These are phyloP conservation scores for Agrenia bidenticulata DNA, from an alignment of 2,888 invertebrate genomes.

Conservation along the genomic window DNA sequence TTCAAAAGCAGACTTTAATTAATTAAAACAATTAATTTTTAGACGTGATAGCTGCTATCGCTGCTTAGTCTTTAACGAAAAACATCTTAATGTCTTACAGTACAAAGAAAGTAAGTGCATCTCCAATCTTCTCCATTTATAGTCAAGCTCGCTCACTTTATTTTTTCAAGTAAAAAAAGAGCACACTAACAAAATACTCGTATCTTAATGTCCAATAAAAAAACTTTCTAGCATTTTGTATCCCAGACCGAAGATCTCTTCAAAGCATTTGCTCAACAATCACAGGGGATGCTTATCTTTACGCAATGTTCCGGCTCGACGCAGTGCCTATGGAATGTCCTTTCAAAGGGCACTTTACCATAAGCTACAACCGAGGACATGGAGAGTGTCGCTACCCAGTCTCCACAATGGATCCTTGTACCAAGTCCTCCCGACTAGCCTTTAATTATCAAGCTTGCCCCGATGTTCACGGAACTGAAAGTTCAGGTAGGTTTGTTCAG, in stretches of 20 bases:
- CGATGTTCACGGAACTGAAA: slow-evolving; percentile 85
- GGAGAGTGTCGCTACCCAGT: slow-evolving; percentile 85
- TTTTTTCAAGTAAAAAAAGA: background rate
- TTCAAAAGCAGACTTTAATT: background rate
- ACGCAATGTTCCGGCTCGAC: slow-evolving; percentile 82
- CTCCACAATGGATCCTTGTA: slow-evolving; percentile 90
- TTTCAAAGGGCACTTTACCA: slow-evolving; percentile 81
- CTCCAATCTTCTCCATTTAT: no score
- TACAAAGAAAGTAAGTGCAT: slow-evolving; percentile 96
- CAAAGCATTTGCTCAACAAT: slow-evolving; percentile 40
- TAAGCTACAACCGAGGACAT: slow-evolving; percentile 87
- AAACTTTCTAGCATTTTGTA: slow-evolving; percentile 40
- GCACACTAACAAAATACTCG: no score
- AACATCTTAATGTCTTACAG: slow-evolving; percentile 90
- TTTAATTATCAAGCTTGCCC: slow-evolving; percentile 92
- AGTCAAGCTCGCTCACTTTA: background rate
- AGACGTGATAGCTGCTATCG: slow-evolving; percentile 72
- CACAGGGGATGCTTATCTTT: slow-evolving; percentile 77
- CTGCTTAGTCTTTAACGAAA: slow-evolving; percentile 93
- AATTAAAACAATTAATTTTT: no score
- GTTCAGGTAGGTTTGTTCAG: slow-evolving; percentile 68
- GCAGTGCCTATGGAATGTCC: slow-evolving; percentile 87
- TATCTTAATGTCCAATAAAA: background rate
- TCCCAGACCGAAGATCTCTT: slow-evolving; percentile 28
- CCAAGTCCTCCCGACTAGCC: slow-evolving; percentile 82